These are phyloP conservation scores for Characodon lateralis DNA, from an alignment of 2,797 vertebrate species.

Conservation along the genomic window DNA sequence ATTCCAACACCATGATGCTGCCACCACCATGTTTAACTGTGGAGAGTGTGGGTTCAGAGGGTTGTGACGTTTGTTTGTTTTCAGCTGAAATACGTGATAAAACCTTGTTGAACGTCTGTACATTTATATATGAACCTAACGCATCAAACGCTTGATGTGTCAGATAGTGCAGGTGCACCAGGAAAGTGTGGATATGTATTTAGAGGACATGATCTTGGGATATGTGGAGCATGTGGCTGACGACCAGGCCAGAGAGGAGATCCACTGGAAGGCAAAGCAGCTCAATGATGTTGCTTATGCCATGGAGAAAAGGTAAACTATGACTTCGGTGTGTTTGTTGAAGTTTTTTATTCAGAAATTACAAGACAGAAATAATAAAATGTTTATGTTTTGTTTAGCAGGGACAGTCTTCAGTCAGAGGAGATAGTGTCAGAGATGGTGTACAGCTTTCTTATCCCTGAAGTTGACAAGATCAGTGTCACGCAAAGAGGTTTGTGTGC, in stretches of 20 bases:
- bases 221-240: slow-evolving; percentile 82
- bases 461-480: slow-evolving; percentile 83
- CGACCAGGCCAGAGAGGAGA: slow-evolving; percentile 88
- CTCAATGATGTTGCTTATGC: slow-evolving; percentile 88
- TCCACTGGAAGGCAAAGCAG: slow-evolving; percentile 84
- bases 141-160: neutral
- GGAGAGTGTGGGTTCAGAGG: neutral
- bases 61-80: neutral
- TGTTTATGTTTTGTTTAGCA: slow-evolving; percentile 70
- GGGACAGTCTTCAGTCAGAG: slow-evolving; percentile 85
- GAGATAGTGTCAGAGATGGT: slow-evolving; percentile 93
- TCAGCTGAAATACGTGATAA: neutral
- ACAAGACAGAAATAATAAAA: neutral
- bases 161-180: slow-evolving; percentile 92
- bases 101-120: neutral
- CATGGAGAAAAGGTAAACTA: slow-evolving; percentile 85
- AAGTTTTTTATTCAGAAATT: slow-evolving; percentile 7
- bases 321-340: neutral
- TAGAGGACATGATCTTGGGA: slow-evolving; percentile 89
- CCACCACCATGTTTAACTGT: neutral
- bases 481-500: slow-evolving; percentile 85
- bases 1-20: neutral
- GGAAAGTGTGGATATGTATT: slow-evolving; percentile 88
- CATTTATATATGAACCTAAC: neutral
- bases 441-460: slow-evolving; percentile 93